Conservation (phyloP, 1,140 invertebrate genomes). For the Chionoecetes opilio region DNA sequence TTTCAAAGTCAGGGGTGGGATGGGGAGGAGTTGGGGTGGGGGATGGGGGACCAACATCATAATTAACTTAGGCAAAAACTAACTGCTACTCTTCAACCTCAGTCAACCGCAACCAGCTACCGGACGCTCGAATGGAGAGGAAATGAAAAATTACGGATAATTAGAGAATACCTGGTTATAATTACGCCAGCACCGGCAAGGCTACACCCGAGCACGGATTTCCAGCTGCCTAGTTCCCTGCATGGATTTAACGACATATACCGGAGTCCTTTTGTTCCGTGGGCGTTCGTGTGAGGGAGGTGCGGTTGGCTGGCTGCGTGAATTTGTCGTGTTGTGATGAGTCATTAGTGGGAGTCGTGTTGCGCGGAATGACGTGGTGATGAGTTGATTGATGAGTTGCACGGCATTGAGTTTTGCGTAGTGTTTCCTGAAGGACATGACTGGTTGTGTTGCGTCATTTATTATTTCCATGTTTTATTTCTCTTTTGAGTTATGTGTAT, state of each 20-base stretch:
- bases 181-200: background rate
- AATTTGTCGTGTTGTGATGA: too few species aligned
- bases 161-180: slow-evolving; percentile 30
- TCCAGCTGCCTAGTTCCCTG: background rate
- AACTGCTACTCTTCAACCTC: background rate
- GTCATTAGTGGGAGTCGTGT: too few species aligned
- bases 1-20: too few species aligned
- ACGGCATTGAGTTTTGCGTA: too few species aligned
- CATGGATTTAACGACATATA: background rate
- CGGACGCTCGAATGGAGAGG: slow-evolving; percentile 13
- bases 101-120: slow-evolving; percentile 4
- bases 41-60: background rate
- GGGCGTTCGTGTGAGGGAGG: background rate
- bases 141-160: slow-evolving; percentile 22
- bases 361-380: too few species aligned
- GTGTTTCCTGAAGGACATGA: too few species aligned
- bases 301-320: too few species aligned
- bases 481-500: too few species aligned
- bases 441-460: too few species aligned
- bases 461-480: too few species aligned
- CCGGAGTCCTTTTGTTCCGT: background rate
- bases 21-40: too few species aligned
- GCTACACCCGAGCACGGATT: slow-evolving; percentile 3
- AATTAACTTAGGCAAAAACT: slow-evolving; percentile 11
- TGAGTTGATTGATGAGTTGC: too few species aligned